A percentile compares a stretch with the other conserved stretches of the same genome.
These are phyloP conservation scores for Brachystomella parvula DNA, from an alignment of 1,140 invertebrate species.

Conservation along the genomic window DNA sequence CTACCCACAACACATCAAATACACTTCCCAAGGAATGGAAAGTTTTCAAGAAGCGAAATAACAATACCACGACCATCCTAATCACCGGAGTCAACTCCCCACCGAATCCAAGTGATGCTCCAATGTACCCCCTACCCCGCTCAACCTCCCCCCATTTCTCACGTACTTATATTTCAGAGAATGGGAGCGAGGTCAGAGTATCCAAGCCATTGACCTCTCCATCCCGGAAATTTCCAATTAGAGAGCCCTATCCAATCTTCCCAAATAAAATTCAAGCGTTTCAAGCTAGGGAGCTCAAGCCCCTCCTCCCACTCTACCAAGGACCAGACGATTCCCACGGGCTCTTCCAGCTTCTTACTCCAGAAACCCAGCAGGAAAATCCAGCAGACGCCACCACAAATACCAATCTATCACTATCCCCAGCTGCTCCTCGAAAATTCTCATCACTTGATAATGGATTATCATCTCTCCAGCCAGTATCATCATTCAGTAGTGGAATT, in stretches of 20 bases:
- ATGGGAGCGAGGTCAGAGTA: too few species aligned
- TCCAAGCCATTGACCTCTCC: neutral
- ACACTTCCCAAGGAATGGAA: constrained; percentile 6
- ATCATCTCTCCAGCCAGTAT: too few species aligned
- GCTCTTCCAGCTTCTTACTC: too few species aligned
- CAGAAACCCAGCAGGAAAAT: too few species aligned
- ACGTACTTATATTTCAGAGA: neutral
- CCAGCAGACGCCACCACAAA: too few species aligned
- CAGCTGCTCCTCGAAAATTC: too few species aligned
- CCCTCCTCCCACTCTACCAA: neutral
- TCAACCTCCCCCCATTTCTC: neutral
- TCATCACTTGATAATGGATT: too few species aligned
- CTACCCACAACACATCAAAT: neutral
- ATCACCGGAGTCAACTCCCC: neutral
- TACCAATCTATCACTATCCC: too few species aligned
- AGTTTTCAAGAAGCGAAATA: neutral
- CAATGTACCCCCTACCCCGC: neutral
- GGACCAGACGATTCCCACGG: neutral
- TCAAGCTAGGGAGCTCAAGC: neutral
- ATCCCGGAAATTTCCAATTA: neutral
- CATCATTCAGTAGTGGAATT: too few species aligned
- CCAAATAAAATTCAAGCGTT: neutral
- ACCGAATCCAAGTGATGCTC: neutral
- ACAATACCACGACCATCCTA: constrained; percentile 3
- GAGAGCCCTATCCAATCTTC: neutral